Conservation (phyloP, 2,113 vertebrate genomes). For the Urocolius indicus region DNA sequence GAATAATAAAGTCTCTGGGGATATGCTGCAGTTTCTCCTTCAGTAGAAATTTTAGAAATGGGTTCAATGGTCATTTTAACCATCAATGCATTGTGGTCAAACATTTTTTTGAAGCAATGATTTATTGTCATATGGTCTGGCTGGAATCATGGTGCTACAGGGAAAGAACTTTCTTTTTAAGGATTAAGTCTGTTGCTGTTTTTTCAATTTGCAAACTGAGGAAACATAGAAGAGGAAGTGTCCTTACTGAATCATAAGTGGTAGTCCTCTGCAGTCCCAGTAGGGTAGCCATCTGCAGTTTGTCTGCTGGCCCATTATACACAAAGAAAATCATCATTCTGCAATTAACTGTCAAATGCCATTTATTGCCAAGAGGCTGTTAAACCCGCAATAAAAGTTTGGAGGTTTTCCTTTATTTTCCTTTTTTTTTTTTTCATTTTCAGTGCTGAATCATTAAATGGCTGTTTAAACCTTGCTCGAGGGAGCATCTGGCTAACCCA, state of each 20-base stretch:
- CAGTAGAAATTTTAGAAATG: neutral
- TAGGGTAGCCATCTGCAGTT: neutral
- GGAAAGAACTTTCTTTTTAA: neutral
- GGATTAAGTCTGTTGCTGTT: neutral
- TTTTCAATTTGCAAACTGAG: neutral
- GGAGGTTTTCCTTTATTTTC: neutral
- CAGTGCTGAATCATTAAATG: neutral
- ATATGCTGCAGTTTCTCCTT: neutral
- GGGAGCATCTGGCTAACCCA: slow-evolving; percentile 29
- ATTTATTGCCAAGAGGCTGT: slow-evolving; percentile 9
- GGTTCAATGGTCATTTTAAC: neutral
- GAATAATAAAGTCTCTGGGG: neutral
- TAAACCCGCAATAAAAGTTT: neutral
- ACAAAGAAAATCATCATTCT: neutral
- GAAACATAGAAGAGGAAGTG: neutral
- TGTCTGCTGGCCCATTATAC: neutral
- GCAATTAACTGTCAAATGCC: slow-evolving; percentile 21
- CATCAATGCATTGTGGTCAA: neutral
- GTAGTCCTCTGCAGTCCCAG: neutral
- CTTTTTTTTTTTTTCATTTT: neutral
- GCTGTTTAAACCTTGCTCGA: slow-evolving; percentile 34
- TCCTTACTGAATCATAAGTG: fast-evolving
- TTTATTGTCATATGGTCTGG: neutral
- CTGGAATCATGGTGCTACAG: neutral
- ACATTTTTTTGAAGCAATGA: neutral